Percentiles rank a stretch among this genome's conserved stretches.
These are phyloP conservation scores for Drosophila melanosoma DNA, from an alignment of 2,888 invertebrate genomes.

Conservation along the genomic window DNA sequence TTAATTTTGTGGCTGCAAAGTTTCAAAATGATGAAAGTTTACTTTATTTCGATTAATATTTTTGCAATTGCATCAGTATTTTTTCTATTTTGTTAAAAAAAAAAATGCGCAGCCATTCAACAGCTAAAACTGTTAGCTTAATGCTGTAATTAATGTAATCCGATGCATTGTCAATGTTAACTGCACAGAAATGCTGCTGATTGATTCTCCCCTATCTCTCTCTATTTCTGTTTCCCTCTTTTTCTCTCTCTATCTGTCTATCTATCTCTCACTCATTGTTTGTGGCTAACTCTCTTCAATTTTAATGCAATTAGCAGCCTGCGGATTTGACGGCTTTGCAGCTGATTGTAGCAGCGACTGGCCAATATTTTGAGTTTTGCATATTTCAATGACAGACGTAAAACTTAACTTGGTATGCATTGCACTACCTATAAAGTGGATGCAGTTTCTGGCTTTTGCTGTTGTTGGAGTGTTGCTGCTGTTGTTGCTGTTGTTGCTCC, in stretches of 20 bases:
- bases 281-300: neutral
- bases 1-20: neutral
- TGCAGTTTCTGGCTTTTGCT: conserved; percentile 8
- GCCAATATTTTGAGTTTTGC: conserved; percentile 21
- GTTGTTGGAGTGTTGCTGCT: conserved; percentile 24
- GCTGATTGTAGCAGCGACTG: conserved; percentile 29
- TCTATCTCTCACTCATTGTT: neutral
- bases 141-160: neutral
- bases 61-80: neutral
- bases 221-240: neutral
- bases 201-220: neutral
- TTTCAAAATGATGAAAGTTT: neutral
- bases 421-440: conserved; percentile 12
- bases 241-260: neutral
- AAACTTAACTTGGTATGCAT: conserved; percentile 40
- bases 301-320: conserved; percentile 33
- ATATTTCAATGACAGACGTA: conserved; percentile 33
- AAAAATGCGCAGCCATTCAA: neutral
- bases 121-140: neutral
- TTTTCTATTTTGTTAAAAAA: neutral
- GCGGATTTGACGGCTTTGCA: conserved; percentile 24
- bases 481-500: conserved; percentile 13
- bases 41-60: neutral
- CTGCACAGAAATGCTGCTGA: neutral
- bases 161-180: neutral